Evolutionary conservation across 1,140 invertebrate genomes (phyloP), one percentile per base, ranked within the genome.

Genomic region (Tetramorium simillimum): DNA sequence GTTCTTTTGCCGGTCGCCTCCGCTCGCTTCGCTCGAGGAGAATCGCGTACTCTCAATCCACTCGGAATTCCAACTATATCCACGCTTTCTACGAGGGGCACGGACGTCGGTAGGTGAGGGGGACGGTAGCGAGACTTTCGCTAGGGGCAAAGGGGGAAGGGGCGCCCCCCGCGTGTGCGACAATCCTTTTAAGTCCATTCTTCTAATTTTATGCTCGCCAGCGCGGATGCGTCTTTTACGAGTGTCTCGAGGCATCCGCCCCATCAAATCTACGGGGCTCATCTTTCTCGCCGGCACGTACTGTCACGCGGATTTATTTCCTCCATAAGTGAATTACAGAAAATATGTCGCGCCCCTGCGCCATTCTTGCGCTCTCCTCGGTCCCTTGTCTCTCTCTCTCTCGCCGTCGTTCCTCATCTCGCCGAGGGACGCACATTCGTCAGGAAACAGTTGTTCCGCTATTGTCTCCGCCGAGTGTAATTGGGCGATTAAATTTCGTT

Each of bases 171-270:
- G 28, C 33, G 21, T 49, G 65, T 65, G 72, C 76, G 91, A 91
- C 91, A 93, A 93, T 93, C 92, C 91, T 93, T 91, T 92, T 89
- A 91, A 92, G 89, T 91, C 87, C 88, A 90, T 93, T 93, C 91
- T 91, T 92, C 91, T 93, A 93, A 93, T 93, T 93, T 93, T 91
- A 93, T 93, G 92, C 91, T 92, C 82, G 86, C 87, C 56, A 82
- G 77, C 81, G 80, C 85, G 86, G 86, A 86, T 81, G 77, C 89
- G 73, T 84, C 86, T 89, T 92, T 92, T 92, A 92, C 91, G 91
- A 89, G 91, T 77, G 87, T 89, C 77, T 86, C 89, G 53, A 78
- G 78, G 84, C 85, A 60, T 78, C 87, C 91, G 84, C 81, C 67
- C 65, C 88, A 86, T 92, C 91, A 75, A 92, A 89, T 92, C 85